These are phyloP conservation scores for Gari tellinella DNA, from an alignment of 2,888 invertebrate species.

Conservation along the genomic window DNA sequence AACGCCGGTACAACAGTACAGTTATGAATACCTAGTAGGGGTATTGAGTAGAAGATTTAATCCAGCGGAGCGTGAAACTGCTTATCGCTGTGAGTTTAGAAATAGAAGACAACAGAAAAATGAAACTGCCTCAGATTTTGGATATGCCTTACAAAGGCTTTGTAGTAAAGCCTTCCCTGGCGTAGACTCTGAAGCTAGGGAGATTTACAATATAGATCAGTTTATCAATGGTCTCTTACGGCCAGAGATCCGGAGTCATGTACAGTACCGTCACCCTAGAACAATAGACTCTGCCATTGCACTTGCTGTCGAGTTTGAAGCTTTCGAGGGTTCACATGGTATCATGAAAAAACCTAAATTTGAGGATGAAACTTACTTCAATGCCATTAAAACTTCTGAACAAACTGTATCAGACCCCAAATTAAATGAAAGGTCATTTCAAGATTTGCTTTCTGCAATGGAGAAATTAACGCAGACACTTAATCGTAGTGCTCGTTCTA, in stretches of 20 bases:
- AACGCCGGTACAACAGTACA: background rate
- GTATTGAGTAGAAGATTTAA: conserved; percentile 22
- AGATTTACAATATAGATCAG: conserved; percentile 41
- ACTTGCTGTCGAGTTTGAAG: conserved; percentile 41
- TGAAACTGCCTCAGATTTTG: conserved; percentile 45
- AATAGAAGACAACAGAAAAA: conserved; percentile 29
- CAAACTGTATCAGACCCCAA: background rate
- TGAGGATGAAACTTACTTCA: conserved; percentile 12
- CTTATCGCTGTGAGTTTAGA: conserved; percentile 46
- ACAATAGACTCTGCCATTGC: conserved; percentile 41
- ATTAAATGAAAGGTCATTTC: conserved; percentile 4
- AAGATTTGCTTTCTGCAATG: background rate
- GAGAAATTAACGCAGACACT: too few relatives aligned
- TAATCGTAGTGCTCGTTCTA: conserved; percentile 2
- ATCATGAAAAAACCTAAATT: conserved; percentile 20
- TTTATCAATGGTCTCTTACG: conserved; percentile 41
- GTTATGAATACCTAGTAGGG: background rate
- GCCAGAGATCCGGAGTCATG: conserved; percentile 37
- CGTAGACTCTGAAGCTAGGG: conserved; percentile 20
- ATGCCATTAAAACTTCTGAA: background rate
- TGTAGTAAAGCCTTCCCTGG: conserved; percentile 33
- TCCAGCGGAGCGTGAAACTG: conserved; percentile 43
- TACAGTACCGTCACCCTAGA: conserved; percentile 46
- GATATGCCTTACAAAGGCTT: conserved; percentile 37
- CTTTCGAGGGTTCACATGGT: conserved; percentile 29